Conservation (phyloP, 2,113 vertebrate species). For the Jacana jacana region DNA sequence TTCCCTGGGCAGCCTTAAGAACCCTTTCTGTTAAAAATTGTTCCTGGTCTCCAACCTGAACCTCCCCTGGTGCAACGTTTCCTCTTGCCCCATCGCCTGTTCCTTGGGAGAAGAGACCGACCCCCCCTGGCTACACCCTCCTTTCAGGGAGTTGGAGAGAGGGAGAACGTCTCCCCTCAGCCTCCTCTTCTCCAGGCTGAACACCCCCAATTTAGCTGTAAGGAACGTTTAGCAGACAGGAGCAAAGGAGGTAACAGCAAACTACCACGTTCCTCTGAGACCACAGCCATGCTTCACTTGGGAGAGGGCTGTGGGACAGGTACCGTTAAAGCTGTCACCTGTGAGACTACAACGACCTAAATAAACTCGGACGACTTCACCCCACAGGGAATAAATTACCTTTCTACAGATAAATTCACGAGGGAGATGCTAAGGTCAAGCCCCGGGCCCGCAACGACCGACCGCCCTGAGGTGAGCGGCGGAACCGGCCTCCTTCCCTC, state of each 20-base stretch:
- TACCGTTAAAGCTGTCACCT: neutral
- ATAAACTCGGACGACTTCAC: neutral
- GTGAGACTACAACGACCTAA: neutral
- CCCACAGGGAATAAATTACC: neutral
- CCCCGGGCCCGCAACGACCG: neutral
- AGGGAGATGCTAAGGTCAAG: neutral
- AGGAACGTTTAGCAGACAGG: no score
- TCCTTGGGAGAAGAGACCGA: no score
- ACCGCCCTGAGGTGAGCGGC: neutral
- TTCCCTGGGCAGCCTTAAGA: no score
- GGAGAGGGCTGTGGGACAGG: neutral
- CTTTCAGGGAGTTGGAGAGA: no score
- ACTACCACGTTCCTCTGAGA: neutral
- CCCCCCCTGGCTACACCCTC: no score
- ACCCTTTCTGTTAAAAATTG: no score
- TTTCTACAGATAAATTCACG: rapidly evolving
- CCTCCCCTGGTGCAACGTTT: no score
- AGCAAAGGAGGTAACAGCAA: rapidly evolving
- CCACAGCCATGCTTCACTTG: neutral
- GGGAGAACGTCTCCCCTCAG: no score
- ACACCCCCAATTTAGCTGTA: no score
- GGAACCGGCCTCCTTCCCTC: neutral
- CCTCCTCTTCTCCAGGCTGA: no score
- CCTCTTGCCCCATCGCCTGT: no score
- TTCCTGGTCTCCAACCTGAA: no score